Base-by-base conservation (phyloP, 2,113 vertebrate species). In the Crotalus helleri region DNA sequence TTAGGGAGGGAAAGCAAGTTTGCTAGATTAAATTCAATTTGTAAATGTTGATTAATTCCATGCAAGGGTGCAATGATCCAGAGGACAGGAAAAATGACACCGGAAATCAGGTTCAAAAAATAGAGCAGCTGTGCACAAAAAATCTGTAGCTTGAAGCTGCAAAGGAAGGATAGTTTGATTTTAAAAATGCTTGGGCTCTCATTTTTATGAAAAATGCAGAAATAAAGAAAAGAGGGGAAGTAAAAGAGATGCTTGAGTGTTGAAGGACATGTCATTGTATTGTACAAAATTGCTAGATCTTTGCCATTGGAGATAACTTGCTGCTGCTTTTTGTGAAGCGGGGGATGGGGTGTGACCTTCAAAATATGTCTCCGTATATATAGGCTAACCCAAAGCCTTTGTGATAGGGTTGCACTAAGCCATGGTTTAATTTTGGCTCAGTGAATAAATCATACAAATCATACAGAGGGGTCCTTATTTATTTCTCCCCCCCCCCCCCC, bases 11-110 rank as follows among this genome's bases (percentile, higher is more conserved):
- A 90, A 90, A 90, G 49, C 7, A 85, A 85, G 21, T 94, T 95
- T 94, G 92, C 91, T 95, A 95, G 58, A 94, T 95, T 95, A 91
- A 86, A 94, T 96, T 96, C 94, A 92, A 64, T 95, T 96, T 96
- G 93, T 92, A 96, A 90, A 93, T 92, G 93, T 92, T 91, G 92
- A 96, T 96, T 93, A 92, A 29, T 94, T 95, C 96, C 58, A 89
- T 87, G 91, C 88, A 92, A 93, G 92, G 87, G 46, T 93, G n/a
- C 93, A 94, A 95, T 94, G 94, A 94, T 96, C 95, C 94, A 64
- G 74, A 91, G 11, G 53, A 44, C 58, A 94, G 92, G 87, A 93
- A 96, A 94, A 96, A 91, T 93, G 95, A 96, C 91, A 93, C 87
- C 92, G 90, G 94, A 93, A 96, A 87, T 44, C 44, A 57, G 54